Percentiles rank a stretch among this genome's conserved stretches.
These are phyloP conservation scores for Lasiurus borealis DNA, from an alignment of 2,113 vertebrate genomes.

Conservation along the genomic window DNA sequence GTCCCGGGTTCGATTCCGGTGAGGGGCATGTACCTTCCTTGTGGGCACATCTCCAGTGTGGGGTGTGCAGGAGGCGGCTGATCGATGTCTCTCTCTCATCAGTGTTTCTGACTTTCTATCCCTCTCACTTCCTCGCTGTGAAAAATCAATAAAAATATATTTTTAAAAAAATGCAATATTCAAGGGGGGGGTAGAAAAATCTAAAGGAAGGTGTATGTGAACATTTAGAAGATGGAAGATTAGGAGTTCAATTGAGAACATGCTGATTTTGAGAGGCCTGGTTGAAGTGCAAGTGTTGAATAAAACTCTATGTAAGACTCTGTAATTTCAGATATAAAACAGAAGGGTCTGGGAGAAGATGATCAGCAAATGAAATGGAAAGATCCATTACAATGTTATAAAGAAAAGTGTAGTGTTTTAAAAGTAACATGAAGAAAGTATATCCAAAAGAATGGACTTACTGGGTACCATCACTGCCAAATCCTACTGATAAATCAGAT, in stretches of 20 bases:
- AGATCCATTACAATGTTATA: neutral
- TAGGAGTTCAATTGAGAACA: neutral
- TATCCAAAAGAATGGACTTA: neutral
- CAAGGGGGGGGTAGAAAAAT: neutral
- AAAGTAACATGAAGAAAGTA: neutral
- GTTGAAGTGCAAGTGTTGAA: neutral
- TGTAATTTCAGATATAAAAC: neutral
- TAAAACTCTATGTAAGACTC: neutral
- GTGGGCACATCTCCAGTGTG: too few species aligned
- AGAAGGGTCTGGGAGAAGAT: neutral
- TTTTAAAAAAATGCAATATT: too few species aligned
- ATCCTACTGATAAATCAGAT: neutral
- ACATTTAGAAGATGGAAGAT: neutral
- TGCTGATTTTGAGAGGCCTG: neutral
- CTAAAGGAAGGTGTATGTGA: neutral
- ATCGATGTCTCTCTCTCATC: too few species aligned
- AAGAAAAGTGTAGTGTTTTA: neutral
- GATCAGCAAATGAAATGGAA: neutral
- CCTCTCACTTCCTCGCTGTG: too few species aligned
- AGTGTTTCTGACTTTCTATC: too few species aligned
- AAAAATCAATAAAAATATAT: too few species aligned
- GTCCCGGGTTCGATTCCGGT: too few species aligned
- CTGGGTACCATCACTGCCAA: neutral
- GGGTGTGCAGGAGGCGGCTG: too few species aligned
- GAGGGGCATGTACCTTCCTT: too few species aligned